Conservation (phyloP, 2,888 invertebrate genomes). For the Pyrochroa serraticornis region DNA sequence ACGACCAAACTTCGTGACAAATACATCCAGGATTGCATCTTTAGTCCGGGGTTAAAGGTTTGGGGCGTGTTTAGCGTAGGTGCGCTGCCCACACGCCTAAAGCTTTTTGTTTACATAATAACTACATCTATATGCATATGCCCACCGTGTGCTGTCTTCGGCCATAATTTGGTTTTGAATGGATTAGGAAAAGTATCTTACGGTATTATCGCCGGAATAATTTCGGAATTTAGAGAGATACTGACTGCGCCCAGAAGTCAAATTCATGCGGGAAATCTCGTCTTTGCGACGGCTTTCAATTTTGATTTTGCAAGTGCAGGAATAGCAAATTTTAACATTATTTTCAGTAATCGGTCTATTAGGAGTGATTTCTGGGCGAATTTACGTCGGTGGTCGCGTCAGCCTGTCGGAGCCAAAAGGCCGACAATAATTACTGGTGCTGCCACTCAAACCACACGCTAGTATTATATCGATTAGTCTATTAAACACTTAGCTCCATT, state of each 20-base stretch:
- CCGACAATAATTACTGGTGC: constrained; percentile 56
- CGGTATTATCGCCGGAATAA: constrained; percentile 22
- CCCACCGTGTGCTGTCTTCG: constrained; percentile 27
- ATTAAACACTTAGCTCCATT: constrained; percentile 61
- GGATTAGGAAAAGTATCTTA: constrained; percentile 27
- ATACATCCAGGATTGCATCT: constrained; percentile 50
- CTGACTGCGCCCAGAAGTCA: not conserved
- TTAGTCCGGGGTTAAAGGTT: constrained; percentile 40
- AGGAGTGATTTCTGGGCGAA: constrained; percentile 6
- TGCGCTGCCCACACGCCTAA: constrained; percentile 37
- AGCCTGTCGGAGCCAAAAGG: constrained; percentile 40
- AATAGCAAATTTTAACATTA: constrained; percentile 4
- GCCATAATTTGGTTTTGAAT: constrained; percentile 26
- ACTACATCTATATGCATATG: constrained; percentile 43
- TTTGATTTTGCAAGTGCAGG: no score
- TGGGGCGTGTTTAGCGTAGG: constrained; percentile 41
- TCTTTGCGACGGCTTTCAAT: no score
- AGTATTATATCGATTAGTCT: constrained; percentile 60
- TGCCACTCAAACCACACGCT: constrained; percentile 57
- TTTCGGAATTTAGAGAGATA: constrained; percentile 4
- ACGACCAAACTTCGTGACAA: constrained; percentile 51
- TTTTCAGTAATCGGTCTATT: constrained; percentile 2
- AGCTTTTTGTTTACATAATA: constrained; percentile 43
- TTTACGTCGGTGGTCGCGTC: constrained; percentile 36
- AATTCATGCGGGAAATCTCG: no score